Percentiles rank a stretch among this genome's conserved stretches.
Conservation (phyloP, 92 coral and sea anemone species). For the Metridium senile region DNA sequence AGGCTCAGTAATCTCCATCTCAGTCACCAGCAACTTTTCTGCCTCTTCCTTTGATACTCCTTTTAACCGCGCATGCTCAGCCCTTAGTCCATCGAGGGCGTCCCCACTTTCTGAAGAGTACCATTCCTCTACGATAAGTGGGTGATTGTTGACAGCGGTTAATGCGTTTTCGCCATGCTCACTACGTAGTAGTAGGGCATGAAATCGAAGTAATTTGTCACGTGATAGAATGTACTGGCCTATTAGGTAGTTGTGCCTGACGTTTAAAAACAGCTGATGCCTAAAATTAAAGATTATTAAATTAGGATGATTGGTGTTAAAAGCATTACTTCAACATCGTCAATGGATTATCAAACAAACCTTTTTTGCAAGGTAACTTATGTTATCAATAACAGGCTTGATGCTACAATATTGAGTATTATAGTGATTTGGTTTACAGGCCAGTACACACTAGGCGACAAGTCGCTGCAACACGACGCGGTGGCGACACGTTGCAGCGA, state of each 20-base stretch:
- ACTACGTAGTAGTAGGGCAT: conserved; percentile 58
- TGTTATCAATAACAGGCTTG: too few relatives aligned
- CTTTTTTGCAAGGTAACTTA: too few relatives aligned
- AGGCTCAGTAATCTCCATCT: conserved; percentile 18
- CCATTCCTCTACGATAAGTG: conserved; percentile 24
- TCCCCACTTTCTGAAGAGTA: conserved; percentile 7
- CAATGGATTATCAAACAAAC: too few relatives aligned
- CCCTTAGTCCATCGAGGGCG: conserved; percentile 26
- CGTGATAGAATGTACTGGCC: conserved; percentile 56
- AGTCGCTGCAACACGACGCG: too few relatives aligned
- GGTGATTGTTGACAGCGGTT: conserved; percentile 22
- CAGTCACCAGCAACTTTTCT: conserved; percentile 17
- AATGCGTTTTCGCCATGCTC: conserved; percentile 47
- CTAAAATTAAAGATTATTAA: conserved; percentile 45
- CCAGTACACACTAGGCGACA: too few relatives aligned
- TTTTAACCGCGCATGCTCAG: conserved; percentile 45
- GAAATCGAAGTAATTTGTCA: conserved; percentile 59
- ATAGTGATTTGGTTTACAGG: too few relatives aligned
- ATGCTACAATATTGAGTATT: too few relatives aligned
- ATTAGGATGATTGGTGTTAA: too few relatives aligned
- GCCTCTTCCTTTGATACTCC: conserved; percentile 22
- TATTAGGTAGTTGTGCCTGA: conserved; percentile 71
- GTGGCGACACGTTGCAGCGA: too few relatives aligned
- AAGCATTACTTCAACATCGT: too few relatives aligned
- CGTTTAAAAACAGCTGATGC: conserved; percentile 83